Evolutionary conservation across 2,797 vertebrate species (phyloP).

Genomic region (Astyanax mexicanus): DNA sequence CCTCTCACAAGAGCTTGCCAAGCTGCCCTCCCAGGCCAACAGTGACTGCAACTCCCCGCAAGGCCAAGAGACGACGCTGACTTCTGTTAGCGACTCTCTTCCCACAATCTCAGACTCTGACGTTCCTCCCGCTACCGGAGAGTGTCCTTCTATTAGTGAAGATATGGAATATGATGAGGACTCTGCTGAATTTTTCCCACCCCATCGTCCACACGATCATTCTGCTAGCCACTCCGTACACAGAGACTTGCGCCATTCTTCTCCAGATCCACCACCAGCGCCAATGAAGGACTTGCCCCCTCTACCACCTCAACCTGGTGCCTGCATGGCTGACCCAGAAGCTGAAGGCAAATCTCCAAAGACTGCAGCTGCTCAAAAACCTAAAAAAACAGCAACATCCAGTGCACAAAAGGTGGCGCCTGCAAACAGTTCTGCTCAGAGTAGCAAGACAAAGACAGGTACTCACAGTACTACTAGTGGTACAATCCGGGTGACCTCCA

Average conservation of each 20-base stretch:
- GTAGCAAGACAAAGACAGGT: conserved; percentile 66
- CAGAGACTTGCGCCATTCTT: conserved; percentile 36
- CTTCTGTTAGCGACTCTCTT: conserved; percentile 85
- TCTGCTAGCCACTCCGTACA: conserved; percentile 44
- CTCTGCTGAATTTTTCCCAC: conserved; percentile 64
- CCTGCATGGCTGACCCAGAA: conserved; percentile 91
- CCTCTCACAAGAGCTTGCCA: conserved; percentile 75
- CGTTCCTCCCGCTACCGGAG: conserved; percentile 74
- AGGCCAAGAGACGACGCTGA: conserved; percentile 81
- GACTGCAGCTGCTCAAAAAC: conserved; percentile 59
- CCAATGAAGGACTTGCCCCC: conserved; percentile 86
- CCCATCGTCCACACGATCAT: conserved; percentile 62
- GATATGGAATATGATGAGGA: conserved; percentile 88
- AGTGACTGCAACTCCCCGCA: conserved; percentile 53
- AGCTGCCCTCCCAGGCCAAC: conserved; percentile 43
- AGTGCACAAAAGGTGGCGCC: conserved; percentile 45
- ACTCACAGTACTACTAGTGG: conserved; percentile 47
- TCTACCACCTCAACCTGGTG: conserved; percentile 81
- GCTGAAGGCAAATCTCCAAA: conserved; percentile 67
- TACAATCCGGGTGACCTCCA: conserved; percentile 61
- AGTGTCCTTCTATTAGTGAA: conserved; percentile 80
- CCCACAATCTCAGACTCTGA: conserved; percentile 85
- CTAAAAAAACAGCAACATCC: conserved; percentile 64
- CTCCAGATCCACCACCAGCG: conserved; percentile 81
- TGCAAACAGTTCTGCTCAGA: conserved; percentile 9